Evolutionary conservation across 2,888 invertebrate species (phyloP), one percentile per base, ranked within the genome.

Genomic region (Andrena camellia): DNA sequence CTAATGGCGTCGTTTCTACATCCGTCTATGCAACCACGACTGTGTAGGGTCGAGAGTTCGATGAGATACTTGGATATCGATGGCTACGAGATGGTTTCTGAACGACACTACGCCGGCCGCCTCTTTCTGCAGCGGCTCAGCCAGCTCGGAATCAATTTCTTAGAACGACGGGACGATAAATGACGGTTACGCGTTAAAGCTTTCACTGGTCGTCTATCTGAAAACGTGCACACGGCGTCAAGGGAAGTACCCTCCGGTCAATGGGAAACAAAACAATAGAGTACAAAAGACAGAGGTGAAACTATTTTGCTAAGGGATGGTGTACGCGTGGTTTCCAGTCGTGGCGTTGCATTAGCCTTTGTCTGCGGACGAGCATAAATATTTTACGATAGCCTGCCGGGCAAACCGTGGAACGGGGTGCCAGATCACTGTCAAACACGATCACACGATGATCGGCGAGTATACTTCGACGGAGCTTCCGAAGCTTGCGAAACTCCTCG

Each of bases 11-110:
- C 83, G 89, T 86, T 62, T 73, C 73, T n/a, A 76, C 89, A 60
- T 83, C 90, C n/a, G 81, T 88, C 64, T 89, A 88, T 31, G 88
- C 90, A 73, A 90, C 88, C 20, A 91, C 92, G 54, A 86, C 89
- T n/a, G 91, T 91, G 29, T 91, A 86, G 84, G 33, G 29, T 42
- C 71, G 57, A 68, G 31, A 17, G 74, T 54, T 50, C 54, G 48
- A 66, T 50, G 20, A n/a, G 33, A 50, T 62, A 31, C 8, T 26
- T 8, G 7, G 20, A 20, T 23, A 13, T 4, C 26, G 31, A 10
- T 33, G 26, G 60, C 20, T 48, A 26, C 10, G n/a, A 31, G n/a
- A 20, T 23, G 13, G 48, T 26, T 54, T 29, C 42, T 23, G 42
- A 42, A 42, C 17, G 17, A 42, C 42, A 5, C 42, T 42, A 42